Conservation (phyloP, 2,797 vertebrate genomes). For the Trematomus bernacchii region DNA sequence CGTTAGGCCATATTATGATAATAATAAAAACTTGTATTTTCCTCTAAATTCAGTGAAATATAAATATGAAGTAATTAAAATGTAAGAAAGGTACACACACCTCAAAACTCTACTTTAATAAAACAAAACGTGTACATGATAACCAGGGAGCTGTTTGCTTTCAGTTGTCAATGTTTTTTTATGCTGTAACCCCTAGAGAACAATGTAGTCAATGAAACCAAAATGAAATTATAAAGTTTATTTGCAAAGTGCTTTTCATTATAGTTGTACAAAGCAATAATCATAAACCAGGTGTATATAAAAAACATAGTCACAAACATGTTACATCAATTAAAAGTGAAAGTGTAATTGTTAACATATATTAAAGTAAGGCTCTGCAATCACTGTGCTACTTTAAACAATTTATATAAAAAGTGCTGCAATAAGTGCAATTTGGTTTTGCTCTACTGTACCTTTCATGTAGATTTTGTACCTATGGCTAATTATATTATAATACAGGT, state of each 20-base stretch:
- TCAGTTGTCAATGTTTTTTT: background rate
- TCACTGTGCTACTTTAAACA: background rate
- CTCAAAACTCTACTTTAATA: background rate
- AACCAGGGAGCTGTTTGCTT: background rate
- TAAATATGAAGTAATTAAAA: background rate
- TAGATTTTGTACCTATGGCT: background rate
- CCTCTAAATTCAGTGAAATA: background rate
- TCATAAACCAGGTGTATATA: background rate
- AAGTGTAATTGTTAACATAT: conserved; percentile 7
- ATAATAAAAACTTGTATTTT: background rate
- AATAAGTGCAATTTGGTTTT: background rate
- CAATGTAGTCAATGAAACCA: background rate
- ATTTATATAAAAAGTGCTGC: background rate
- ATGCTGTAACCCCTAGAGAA: background rate
- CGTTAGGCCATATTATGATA: background rate
- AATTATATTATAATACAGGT: background rate
- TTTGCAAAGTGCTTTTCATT: conserved; percentile 1
- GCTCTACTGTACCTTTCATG: background rate
- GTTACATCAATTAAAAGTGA: background rate
- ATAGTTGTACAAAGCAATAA: background rate
- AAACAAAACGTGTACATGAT: background rate
- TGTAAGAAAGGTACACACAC: no score
- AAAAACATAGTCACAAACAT: background rate
- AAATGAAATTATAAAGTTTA: background rate
- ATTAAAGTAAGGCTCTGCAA: background rate